Evolutionary conservation across 2,888 invertebrate species (phyloP), one percentile per base, ranked within the genome.

Genomic region (Trachelus troglodyta): DNA sequence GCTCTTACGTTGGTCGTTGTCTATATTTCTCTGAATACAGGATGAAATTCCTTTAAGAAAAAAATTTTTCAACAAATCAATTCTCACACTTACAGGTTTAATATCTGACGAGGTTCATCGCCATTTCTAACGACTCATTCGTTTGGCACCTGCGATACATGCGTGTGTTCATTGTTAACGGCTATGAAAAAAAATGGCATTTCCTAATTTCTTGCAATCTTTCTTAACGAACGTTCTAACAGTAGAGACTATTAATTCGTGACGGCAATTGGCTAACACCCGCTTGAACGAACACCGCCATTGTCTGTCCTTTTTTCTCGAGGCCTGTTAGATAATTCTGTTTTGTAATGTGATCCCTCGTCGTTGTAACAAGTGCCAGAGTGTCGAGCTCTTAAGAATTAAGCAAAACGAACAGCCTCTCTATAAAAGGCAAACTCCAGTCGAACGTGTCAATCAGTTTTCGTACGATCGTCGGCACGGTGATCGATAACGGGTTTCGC

Each of bases 241-340:
- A 56, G 1, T 33, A 15, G 75, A 31, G 35, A 40, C 40, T 15
- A 30, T 31, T 40, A 40, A n/a, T 23, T 23, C 75, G 75, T 31
- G 12, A 56, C 37, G 33, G 12, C 35, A 56, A 34, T 31, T 34
- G 68, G 56, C 31, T 6, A 31, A 75, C 35, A n/a, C 23, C 15
- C 87, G 87, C 83, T 84, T 82, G 86, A 88, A 78, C 81, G 86
- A 85, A 80, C 81, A 83, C 31, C 34, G 71, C 76, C 79, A 74
- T 77, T 69, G 74, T 73, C 80, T 34, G 34, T 11, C 35, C 12
- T 82, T 87, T 88, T 87, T 86, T 83, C 73, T 76, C 69, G 76
- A 69, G 79, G 71, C 82, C 81, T 75, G 80, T 89, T 89, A 87
- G 85, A 89, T 89, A 89, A 89, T 88, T 89, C 84, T 84, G 85